A percentile compares a stretch with the other conserved stretches of the same genome.
Conservation (phyloP, 2,113 vertebrate genomes). For the Chlorodrepanis virens region DNA sequence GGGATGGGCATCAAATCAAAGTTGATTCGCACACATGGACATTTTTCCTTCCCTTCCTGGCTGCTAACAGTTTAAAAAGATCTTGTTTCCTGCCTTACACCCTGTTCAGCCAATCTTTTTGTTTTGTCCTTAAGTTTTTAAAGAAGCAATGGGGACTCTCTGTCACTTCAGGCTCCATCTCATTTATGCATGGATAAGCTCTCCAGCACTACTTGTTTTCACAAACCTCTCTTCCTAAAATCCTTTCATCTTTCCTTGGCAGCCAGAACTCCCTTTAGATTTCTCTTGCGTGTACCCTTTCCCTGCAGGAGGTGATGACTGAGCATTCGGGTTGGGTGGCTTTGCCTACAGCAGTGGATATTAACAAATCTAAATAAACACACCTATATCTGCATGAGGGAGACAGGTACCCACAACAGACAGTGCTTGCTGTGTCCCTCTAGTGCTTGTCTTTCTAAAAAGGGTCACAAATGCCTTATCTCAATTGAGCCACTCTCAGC, state of each 20-base stretch:
- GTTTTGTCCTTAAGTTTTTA: neutral
- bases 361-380: neutral
- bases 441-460: neutral
- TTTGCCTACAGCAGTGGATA: neutral
- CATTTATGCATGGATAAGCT: slow-evolving; percentile 30
- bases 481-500: neutral
- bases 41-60: neutral
- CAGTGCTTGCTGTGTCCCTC: neutral
- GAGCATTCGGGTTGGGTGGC: neutral
- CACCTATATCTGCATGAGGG: neutral
- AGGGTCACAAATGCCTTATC: neutral
- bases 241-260: slow-evolving; percentile 25
- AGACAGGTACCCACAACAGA: neutral
- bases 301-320: neutral
- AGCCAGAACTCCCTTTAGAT: neutral
- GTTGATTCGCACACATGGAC: neutral
- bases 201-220: slow-evolving; percentile 27
- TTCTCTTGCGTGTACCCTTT: neutral
- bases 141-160: neutral
- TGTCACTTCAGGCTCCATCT: neutral
- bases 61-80: neutral
- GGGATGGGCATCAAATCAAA: neutral
- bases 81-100: neutral
- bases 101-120: neutral
- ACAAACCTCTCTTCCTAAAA: slow-evolving; percentile 11